phyloP scores from a whole-genome alignment of 2,113 vertebrate species.

The Clinocottus analis region DNA sequence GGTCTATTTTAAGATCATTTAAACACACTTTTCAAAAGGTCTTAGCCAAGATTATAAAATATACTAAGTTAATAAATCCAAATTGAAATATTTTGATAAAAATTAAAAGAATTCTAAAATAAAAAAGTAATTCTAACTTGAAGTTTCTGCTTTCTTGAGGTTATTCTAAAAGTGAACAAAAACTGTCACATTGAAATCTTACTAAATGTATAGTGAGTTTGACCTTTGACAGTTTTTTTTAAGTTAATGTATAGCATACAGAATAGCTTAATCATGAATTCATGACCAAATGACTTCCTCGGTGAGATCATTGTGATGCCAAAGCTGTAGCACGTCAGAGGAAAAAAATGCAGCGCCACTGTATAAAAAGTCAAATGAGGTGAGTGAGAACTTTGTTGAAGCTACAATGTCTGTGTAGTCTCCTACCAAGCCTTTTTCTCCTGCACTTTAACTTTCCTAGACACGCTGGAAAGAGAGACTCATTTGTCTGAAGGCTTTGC shows the following conservation, averaged over 20 bases:
- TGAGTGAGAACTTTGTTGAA: conserved; percentile 55
- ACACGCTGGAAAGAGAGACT: conserved; percentile 64
- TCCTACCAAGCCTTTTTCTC: conserved; percentile 51
- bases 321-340: neutral
- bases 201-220: neutral
- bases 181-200: neutral
- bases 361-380: conserved; percentile 60
- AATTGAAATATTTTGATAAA: neutral
- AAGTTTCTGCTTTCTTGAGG: no score
- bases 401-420: conserved; percentile 48
- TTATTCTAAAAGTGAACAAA: neutral
- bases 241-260: neutral
- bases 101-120: no score
- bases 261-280: neutral
- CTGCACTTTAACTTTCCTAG: conserved; percentile 52
- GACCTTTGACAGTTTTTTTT: neutral
- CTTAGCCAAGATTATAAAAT: neutral
- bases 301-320: conserved; percentile 22
- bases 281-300: neutral
- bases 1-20: neutral
- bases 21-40: neutral
- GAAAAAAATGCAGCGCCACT: conserved; percentile 23
- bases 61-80: neutral
- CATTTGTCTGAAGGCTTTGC: conserved; percentile 60
- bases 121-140: no score